Evolutionary conservation across 2,113 vertebrate genomes (phyloP).

Genomic region (Rissa tridactyla): DNA sequence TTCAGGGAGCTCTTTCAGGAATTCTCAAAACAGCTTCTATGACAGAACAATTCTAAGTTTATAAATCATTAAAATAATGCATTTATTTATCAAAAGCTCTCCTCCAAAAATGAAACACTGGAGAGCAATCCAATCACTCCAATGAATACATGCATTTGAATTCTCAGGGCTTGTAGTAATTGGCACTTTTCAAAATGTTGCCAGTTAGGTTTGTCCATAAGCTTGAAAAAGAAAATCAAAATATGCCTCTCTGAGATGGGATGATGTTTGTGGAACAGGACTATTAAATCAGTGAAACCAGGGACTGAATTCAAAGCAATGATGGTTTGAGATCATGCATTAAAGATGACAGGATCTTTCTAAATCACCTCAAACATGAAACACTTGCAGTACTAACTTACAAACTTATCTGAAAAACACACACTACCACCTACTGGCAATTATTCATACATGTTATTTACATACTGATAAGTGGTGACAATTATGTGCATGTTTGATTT

Average conservation of each 20-base stretch:
- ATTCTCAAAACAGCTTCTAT: neutral
- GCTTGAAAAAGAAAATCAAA: slow-evolving; percentile 42
- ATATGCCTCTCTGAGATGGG: neutral
- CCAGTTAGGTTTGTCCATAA: slow-evolving; percentile 38
- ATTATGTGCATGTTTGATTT: neutral
- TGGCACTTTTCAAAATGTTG: slow-evolving; percentile 44
- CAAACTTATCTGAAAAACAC: slow-evolving; percentile 42
- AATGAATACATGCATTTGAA: neutral
- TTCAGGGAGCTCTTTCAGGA: neutral
- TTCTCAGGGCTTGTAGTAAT: slow-evolving; percentile 4
- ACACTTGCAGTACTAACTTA: neutral
- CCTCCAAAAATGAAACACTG: slow-evolving; percentile 36
- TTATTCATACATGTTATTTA: slow-evolving; percentile 53
- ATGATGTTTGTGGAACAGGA: slow-evolving; percentile 48
- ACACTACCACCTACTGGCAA: slow-evolving; percentile 66
- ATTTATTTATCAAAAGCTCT: slow-evolving; percentile 46
- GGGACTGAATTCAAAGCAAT: slow-evolving; percentile 41
- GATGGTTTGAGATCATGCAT: slow-evolving; percentile 30
- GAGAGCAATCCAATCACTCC: slow-evolving; percentile 23
- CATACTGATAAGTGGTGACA: slow-evolving; percentile 2
- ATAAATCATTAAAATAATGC: slow-evolving; percentile 44
- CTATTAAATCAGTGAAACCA: slow-evolving; percentile 5
- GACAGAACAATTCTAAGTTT: slow-evolving; percentile 1
- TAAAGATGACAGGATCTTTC: slow-evolving; percentile 47
- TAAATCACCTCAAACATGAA: slow-evolving; percentile 37